phyloP scores from a whole-genome alignment of 2,888 invertebrate genomes.

The Dicranocentrus wangi region DNA sequence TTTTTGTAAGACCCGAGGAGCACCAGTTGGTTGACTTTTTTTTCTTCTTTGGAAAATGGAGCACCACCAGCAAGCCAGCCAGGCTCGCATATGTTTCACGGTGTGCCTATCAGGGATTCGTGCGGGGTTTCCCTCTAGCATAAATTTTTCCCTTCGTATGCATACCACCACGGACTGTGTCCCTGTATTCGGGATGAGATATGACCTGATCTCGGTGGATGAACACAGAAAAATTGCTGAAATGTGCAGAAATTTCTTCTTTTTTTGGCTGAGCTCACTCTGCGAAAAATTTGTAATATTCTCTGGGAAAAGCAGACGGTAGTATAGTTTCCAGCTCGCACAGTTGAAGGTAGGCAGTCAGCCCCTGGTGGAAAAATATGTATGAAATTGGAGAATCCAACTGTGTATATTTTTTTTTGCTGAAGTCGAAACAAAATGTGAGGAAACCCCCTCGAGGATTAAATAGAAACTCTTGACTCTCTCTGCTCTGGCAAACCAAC shows the following conservation, averaged over 20 bases:
- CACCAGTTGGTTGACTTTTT: not conserved
- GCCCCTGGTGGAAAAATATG: too few species aligned
- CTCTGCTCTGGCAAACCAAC: too few species aligned
- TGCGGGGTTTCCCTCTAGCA: too few species aligned
- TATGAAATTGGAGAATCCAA: not conserved
- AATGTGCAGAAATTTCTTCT: conserved; percentile 54
- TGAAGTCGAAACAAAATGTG: conserved; percentile 35
- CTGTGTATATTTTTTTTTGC: conserved; percentile 12
- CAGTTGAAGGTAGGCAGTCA: not conserved
- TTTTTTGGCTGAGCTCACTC: too few species aligned
- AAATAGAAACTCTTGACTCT: conserved; percentile 34
- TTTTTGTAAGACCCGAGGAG: too few species aligned
- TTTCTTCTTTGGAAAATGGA: not conserved
- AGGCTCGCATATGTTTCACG: not conserved
- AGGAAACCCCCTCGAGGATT: conserved; percentile 36
- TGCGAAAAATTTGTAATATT: conserved; percentile 56
- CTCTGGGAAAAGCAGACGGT: conserved; percentile 20
- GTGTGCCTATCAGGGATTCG: too few species aligned
- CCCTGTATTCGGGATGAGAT: not conserved
- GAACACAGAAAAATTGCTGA: conserved; percentile 56
- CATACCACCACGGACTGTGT: conserved; percentile 7
- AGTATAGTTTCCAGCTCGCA: not conserved
- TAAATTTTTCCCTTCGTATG: conserved; percentile 12
- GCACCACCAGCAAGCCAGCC: too few species aligned
- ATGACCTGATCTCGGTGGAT: conserved; percentile 36